phyloP scores from a whole-genome alignment of 2,797 vertebrate species.

The Echiichthys vipera region DNA sequence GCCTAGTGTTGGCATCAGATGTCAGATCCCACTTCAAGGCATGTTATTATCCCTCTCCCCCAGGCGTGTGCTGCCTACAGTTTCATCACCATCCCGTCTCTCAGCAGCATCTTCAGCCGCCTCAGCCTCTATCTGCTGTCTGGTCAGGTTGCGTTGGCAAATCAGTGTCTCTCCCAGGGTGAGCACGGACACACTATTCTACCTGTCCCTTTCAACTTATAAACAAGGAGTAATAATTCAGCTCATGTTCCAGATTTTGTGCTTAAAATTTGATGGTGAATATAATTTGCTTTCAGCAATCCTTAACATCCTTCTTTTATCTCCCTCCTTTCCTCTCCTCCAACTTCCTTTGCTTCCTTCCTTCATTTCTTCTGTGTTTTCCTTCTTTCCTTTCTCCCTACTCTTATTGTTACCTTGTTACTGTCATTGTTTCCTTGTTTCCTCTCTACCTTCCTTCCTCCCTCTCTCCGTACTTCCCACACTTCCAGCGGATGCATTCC shows the following conservation, averaged over 20 bases:
- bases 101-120: constrained; percentile 92
- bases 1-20: background rate
- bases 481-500: constrained; percentile 92
- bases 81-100: constrained; percentile 97
- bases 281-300: background rate
- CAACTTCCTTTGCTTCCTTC: background rate
- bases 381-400: background rate
- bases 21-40: background rate
- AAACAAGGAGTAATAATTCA: too few species aligned
- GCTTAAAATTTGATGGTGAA: background rate
- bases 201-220: background rate
- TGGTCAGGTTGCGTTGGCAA: constrained; percentile 95
- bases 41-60: background rate
- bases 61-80: constrained; percentile 98
- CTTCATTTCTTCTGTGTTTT: background rate
- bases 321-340: background rate
- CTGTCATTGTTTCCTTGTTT: background rate
- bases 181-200: too few species aligned
- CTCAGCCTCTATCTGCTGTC: constrained; percentile 95
- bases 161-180: constrained; percentile 99
- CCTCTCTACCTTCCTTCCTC: background rate
- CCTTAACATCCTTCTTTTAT: background rate
- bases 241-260: background rate
- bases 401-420: background rate
- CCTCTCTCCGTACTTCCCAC: background rate